Conservation (phyloP, 2,797 vertebrate species). For the Trachops cirrhosus region DNA sequence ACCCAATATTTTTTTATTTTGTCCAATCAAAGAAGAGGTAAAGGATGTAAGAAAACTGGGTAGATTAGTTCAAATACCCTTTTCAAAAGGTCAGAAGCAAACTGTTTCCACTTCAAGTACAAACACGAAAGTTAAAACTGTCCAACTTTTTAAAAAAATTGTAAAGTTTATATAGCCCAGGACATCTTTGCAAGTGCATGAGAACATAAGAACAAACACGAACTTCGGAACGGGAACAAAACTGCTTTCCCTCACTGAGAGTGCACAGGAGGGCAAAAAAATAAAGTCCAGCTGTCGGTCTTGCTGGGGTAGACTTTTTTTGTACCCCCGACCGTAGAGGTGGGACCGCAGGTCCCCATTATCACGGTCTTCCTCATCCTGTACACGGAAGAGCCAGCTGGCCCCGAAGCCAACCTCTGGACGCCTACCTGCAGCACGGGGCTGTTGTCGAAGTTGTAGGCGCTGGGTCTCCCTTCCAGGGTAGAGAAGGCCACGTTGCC, state of each 20-base stretch:
- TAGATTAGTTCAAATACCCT: neutral
- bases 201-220: neutral
- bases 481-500: constrained; percentile 98
- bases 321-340: neutral
- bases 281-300: neutral
- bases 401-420: fast-evolving
- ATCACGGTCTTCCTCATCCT: neutral
- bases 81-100: constrained; percentile 22
- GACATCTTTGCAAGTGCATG: neutral
- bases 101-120: neutral
- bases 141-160: neutral
- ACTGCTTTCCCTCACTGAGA: neutral
- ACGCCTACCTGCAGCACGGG: constrained; percentile 92
- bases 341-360: neutral
- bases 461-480: constrained; percentile 94
- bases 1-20: neutral
- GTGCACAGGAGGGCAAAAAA: no score
- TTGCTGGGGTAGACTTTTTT: no score
- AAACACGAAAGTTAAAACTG: neutral
- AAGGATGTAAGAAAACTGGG: neutral
- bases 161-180: neutral
- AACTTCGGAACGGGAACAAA: neutral
- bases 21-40: neutral
- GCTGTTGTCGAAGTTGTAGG: constrained; percentile 97
- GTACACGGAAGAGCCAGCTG: fast-evolving